These are phyloP conservation scores for Stenchaetothrips biformis DNA, from an alignment of 2,888 invertebrate genomes.

Conservation along the genomic window DNA sequence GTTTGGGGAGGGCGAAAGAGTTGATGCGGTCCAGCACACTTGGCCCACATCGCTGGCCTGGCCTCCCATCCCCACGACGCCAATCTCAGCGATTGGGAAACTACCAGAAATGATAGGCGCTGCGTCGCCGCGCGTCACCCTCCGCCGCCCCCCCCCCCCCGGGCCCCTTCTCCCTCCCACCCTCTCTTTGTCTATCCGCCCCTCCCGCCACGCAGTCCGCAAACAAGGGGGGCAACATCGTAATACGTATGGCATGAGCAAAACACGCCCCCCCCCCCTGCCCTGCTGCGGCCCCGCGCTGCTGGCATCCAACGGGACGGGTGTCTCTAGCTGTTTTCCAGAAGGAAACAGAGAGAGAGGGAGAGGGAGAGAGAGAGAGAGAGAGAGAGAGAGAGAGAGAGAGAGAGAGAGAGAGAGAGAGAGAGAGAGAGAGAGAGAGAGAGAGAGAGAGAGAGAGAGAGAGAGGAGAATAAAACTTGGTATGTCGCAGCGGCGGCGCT, in stretches of 20 bases:
- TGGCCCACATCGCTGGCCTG: not conserved
- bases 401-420: not conserved
- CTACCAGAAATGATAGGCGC: slow-evolving; percentile 4
- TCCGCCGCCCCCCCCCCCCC: not conserved
- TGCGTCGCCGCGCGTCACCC: not conserved
- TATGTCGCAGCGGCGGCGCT: not conserved
- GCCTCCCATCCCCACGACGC: not conserved
- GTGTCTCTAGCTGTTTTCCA: too few species aligned
- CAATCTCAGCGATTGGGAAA: slow-evolving; percentile 18
- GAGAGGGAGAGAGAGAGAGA: not conserved
- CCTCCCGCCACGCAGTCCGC: too few species aligned
- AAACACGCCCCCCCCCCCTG: too few species aligned
- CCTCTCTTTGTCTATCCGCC: too few species aligned
- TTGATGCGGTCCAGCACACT: not conserved
- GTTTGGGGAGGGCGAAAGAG: not conserved
- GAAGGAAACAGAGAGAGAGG: not conserved
- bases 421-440: too few species aligned
- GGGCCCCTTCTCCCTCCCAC: too few species aligned
- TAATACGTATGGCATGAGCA: too few species aligned
- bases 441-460: not conserved
- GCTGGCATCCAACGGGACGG: not conserved
- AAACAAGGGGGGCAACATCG: too few species aligned
- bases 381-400: not conserved
- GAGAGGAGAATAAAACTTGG: not conserved
- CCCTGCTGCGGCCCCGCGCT: too few species aligned